phyloP scores from a whole-genome alignment of 92 coral and sea anemone species.

The Montipora capitata region DNA sequence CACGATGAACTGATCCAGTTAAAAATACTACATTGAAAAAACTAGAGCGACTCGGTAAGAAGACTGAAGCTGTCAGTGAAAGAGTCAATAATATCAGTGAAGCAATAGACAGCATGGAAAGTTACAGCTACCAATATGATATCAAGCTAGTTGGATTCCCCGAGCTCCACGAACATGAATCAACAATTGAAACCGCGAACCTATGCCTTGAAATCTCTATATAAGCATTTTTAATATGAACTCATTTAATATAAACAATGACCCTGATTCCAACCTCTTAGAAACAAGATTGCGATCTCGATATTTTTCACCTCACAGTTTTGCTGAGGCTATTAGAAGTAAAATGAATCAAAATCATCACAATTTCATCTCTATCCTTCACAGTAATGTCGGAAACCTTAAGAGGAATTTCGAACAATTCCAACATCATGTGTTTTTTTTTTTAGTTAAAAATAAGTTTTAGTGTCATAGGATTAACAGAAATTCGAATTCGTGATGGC shows the following conservation, averaged over 20 bases:
- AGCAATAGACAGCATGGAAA: conserved; percentile 19
- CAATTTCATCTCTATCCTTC: too few species aligned
- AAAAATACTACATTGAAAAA: conserved; percentile 6
- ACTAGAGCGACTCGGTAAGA: conserved; percentile 26
- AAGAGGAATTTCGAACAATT: conserved; percentile 47
- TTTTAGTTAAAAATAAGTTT: conserved; percentile 38
- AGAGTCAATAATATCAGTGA: conserved; percentile 8
- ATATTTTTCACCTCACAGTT: too few species aligned
- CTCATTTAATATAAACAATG: too few species aligned
- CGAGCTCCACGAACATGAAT: neutral
- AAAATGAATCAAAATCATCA: too few species aligned
- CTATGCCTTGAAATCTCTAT: too few species aligned
- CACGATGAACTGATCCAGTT: conserved; percentile 13
- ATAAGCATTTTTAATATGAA: too few species aligned
- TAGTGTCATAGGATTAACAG: conserved; percentile 37
- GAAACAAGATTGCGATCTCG: too few species aligned
- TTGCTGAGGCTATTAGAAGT: too few species aligned
- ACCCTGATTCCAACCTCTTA: too few species aligned
- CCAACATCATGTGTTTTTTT: conserved; percentile 37
- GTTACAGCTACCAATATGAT: conserved; percentile 26
- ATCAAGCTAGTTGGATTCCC: conserved; percentile 15
- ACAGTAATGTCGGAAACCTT: conserved; percentile 9
- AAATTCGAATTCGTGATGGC: conserved; percentile 45
- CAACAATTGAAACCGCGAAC: too few species aligned
- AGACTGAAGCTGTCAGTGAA: conserved; percentile 19